Base-by-base conservation (phyloP, 2,888 invertebrate genomes). In the Meiosimyza platycephala region DNA sequence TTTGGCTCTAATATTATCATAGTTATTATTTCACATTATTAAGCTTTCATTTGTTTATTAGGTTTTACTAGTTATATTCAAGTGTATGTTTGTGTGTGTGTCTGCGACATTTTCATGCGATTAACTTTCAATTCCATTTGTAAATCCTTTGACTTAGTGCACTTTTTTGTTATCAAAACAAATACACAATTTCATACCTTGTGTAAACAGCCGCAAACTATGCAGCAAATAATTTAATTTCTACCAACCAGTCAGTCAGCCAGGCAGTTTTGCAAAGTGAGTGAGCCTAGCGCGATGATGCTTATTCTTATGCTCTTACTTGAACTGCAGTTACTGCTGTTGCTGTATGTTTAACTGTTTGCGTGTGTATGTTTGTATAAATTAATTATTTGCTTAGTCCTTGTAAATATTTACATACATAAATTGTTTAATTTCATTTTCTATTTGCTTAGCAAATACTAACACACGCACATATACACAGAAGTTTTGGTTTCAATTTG, bases 351-450 rank as follows among this genome's bases (percentile, higher is more conserved):
- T 64, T 64, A 15, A 16, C 40, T 63, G 18, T 16, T 47, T 18
- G 1, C 33, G 6, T 15, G 16, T 48, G 59, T 28, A 28, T 28
- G 52, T 40, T 15, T 51, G 52, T 69, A 51, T 64, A 16, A 70
- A 70, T 63, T 70, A 70, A 70, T 70, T 70, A 63, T 62, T 70
- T 63, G 70, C 47, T n/a, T 70, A 70, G 62, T 54, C 70, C 22
- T 62, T 40, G 54, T 28, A 54, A 70, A 70, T 70, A 70, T 70
- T 70, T 70, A 12, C 63, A 47, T 22, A 47, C 51, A 54, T 63
- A 70, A 63, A 62, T 70, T 63, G 63, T 70, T 69, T 70, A 70
- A 70, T 70, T 63, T 40, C 62, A 70, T 70, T 52, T 63, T 62
- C 54, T 54, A 70, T 70, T 70, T 70, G 52, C 62, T 60, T 60